Conservation (phyloP, 35 echinoderm and acorn worm species). For the Apostichopus californicus region DNA sequence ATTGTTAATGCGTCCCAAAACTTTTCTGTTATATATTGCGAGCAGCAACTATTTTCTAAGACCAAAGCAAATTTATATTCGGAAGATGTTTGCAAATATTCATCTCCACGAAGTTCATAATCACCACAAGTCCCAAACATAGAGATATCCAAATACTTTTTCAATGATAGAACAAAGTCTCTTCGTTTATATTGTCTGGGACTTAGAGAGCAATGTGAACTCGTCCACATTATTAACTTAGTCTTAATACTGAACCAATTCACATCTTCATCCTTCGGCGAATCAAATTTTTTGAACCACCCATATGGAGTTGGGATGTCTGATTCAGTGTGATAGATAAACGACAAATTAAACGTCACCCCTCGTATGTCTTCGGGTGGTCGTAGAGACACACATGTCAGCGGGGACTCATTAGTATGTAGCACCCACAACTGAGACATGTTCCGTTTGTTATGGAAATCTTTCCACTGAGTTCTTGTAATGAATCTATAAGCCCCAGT, state of each 20-base stretch:
- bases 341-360: not conserved
- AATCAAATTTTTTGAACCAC: too few species aligned
- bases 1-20: slow-evolving; percentile 17
- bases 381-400: too few species aligned
- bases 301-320: too few species aligned
- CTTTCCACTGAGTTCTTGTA: not conserved
- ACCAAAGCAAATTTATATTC: not conserved
- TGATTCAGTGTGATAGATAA: too few species aligned
- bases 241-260: not conserved
- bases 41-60: slow-evolving; percentile 43
- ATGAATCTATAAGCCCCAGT: not conserved
- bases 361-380: not conserved
- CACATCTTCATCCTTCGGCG: too few species aligned
- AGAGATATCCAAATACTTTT: not conserved
- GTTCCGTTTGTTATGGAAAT: not conserved
- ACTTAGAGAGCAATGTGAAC: not conserved
- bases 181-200: not conserved
- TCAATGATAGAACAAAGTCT: not conserved
- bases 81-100: not conserved
- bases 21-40: slow-evolving; percentile 54
- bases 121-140: not conserved
- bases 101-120: not conserved
- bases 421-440: not conserved
- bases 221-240: not conserved
- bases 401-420: too few species aligned